These are phyloP conservation scores for Indicator maculatus DNA, from an alignment of 2,113 vertebrate genomes.

Conservation along the genomic window DNA sequence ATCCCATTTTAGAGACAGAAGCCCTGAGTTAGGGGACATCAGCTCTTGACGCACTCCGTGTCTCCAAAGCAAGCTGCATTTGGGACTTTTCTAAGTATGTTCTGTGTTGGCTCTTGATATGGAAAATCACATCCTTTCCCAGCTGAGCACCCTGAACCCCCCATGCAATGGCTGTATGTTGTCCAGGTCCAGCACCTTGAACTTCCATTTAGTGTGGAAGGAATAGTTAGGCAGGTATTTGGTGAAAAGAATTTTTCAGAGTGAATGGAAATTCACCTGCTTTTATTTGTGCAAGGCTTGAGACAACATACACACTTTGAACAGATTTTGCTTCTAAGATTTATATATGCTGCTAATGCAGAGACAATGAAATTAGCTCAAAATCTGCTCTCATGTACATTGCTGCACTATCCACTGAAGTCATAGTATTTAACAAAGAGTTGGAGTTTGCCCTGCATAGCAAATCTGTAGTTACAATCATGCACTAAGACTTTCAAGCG, in stretches of 20 bases:
- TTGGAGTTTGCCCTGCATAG: not conserved
- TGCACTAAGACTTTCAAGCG: not conserved
- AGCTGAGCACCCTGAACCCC: accelerated
- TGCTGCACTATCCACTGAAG: not conserved
- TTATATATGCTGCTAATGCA: not conserved
- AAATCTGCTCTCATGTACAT: not conserved
- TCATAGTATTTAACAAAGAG: not conserved
- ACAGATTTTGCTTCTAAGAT: not conserved
- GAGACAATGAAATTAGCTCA: slow-evolving; percentile 15
- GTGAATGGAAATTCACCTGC: not conserved
- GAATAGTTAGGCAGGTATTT: not conserved
- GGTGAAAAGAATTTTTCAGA: not conserved
- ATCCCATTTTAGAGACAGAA: not conserved
- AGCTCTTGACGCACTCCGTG: not conserved
- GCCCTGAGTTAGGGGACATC: too few species aligned
- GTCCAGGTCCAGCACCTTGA: not conserved
- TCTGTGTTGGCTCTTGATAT: accelerated
- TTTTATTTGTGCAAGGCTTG: not conserved
- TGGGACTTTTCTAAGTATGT: not conserved
- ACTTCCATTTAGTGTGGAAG: not conserved
- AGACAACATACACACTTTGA: not conserved
- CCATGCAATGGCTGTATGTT: accelerated
- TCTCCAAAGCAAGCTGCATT: not conserved
- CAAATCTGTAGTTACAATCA: not conserved
- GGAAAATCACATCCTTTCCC: not conserved